Conservation (phyloP, 1,140 invertebrate species). For the Pantala flavescens region DNA sequence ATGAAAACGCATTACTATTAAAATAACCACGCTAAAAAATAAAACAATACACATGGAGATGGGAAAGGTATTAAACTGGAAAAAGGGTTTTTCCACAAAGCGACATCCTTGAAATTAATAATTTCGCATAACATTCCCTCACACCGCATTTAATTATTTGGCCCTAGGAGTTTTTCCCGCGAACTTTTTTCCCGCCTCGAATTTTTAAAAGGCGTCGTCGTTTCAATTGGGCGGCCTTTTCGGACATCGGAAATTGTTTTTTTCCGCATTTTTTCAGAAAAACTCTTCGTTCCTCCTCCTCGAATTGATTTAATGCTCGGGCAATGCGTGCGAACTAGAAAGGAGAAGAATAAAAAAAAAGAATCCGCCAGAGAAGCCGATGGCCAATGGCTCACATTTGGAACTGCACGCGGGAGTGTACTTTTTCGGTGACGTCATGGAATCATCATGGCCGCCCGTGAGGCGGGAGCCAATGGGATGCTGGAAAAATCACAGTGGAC, state of each 20-base stretch:
- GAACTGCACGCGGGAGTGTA: constrained; percentile 6
- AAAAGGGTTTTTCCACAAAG: background rate
- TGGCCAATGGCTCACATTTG: background rate
- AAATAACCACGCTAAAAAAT: no score
- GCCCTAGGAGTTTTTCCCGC: background rate
- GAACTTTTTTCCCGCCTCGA: background rate
- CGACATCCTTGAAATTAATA: background rate
- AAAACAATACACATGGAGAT: no score
- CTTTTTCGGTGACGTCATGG: constrained; percentile 7
- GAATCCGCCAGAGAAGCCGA: background rate
- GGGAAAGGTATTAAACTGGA: background rate
- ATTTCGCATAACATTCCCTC: background rate
- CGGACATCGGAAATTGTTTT: background rate
- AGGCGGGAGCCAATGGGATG: background rate
- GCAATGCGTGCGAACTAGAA: background rate
- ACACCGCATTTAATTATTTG: background rate
- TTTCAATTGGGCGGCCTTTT: background rate
- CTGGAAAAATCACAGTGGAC: background rate
- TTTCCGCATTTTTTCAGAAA: background rate
- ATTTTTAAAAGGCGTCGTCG: background rate
- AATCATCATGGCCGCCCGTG: background rate
- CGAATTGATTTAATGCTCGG: background rate
- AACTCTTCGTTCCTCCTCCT: background rate
- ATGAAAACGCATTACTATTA: no score
- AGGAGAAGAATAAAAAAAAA: background rate